Evolutionary conservation across 2,888 invertebrate species (phyloP), one percentile per base, ranked within the genome.

Genomic region (Criorhina ranunculi): DNA sequence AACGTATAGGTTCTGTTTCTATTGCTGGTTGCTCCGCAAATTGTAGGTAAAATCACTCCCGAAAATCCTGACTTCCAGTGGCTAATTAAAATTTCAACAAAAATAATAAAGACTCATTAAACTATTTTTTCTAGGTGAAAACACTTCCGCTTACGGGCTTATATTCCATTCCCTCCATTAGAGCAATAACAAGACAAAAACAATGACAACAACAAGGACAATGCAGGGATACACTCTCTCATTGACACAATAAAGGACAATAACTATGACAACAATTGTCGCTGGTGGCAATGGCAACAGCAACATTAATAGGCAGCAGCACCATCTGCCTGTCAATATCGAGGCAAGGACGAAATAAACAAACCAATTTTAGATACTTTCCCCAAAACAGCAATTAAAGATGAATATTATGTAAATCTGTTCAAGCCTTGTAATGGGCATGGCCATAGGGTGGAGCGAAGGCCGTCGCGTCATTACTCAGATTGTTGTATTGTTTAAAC

Each of bases 401-500:
- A 70, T 42, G 19, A 81, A 53, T 66, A 59, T 66, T 64, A 17
- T 12, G 42, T 12, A 53, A 53, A 77, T 59, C 60, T 31, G 67
- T 42, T 33, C 5, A 31, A 19, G 49, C 15, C 53, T 19, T 15
- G 42, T 5, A 53, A 55, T 73, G 53, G 9, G n/a, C n/a, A n/a
- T 24, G 24, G 24, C 24, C 67, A 53, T 19, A 51, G 15, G 31
- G 49, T 40, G 11, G 31, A 4, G 24, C 24, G 4, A 4, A 4
- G 24, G 24, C 24, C 24, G 24, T 1, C 24, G 24, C 11, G 69
- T 15, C 53, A 75, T 80, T 75, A 80, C 51, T 80, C 62, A 75
- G 31, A 62, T 42, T 42, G 40, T 57, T 72, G 72, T 51, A 46
- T 57, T 76, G 46, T 70, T 29, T 62, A 79, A 51, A 11, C 51